Base-by-base conservation (phyloP, 2,888 invertebrate genomes). In the Rhagium mordax region DNA sequence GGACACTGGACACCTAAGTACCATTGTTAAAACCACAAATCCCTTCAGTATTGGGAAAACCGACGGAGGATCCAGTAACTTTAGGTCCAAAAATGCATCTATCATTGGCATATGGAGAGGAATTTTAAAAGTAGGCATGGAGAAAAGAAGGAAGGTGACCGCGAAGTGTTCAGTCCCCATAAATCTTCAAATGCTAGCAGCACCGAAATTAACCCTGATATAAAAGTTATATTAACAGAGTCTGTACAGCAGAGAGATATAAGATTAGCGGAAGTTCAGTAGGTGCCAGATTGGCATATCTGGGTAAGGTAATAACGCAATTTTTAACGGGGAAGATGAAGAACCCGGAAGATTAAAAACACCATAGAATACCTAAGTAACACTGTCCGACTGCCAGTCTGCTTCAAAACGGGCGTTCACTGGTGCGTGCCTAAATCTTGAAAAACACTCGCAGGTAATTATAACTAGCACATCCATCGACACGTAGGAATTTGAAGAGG, bases 131-230 rank as follows among this genome's bases (percentile, higher is more conserved):
- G 24, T 6, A 24, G 24, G 24, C 24, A 24, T 24, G 24, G 24
- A 24, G 24, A 24, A 24, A 4, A 24, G 6, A 24, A 24, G 6
- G 24, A 6, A 24, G 24, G 6, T 24, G 24, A 24, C 24, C 3
- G 24, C 24, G 24, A 24, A 24, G 24, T 24, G 24, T 24, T 6
- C 24, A 24, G 6, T 24, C 6, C 24, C 24, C 24, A 6, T 24
- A 24, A 24, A 62, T 62, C 10, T 62, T 20, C 41, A 62, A 48
- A 24, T 62, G 21, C 20, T 62, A 48, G 49, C 47, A 13, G 47
- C 24, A 24, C 62, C 62, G 21, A 49, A 61, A 62, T 48, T 62
- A 62, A 62, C 29, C 62, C 62, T 49, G 62, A 62, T 47, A 62
- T 62, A 10, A 62, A 48, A 21, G 24, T 49, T 10, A 18, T 62